A percentile compares a stretch with the other conserved stretches of the same genome.
Conservation (phyloP, 2,888 invertebrate species). For the Sarcophaga variegata region DNA sequence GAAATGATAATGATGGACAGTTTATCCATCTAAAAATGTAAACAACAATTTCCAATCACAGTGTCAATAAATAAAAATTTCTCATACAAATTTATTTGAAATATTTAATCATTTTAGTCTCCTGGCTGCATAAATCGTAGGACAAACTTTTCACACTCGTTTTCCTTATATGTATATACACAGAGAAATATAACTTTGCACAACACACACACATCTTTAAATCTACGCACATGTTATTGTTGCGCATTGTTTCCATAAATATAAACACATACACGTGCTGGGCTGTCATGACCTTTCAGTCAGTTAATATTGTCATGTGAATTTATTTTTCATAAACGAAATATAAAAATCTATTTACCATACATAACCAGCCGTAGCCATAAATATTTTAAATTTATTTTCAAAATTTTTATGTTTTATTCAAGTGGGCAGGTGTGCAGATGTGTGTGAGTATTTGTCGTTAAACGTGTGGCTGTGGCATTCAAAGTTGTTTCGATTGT, state of each 20-base stretch:
- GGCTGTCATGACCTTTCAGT: constrained; percentile 58
- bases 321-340: constrained; percentile 46
- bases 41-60: too few relatives aligned
- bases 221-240: background rate
- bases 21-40: too few relatives aligned
- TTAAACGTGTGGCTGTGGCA: constrained; percentile 11
- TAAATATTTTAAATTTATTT: constrained; percentile 43
- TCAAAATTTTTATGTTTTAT: background rate
- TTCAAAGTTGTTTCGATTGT: constrained; percentile 41
- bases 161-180: background rate
- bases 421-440: background rate
- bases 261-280: constrained; percentile 56
- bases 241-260: too few relatives aligned
- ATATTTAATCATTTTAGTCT: constrained; percentile 23
- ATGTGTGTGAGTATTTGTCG: constrained; percentile 18
- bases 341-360: background rate
- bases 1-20: too few relatives aligned
- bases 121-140: constrained; percentile 26
- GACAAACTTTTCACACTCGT: constrained; percentile 39
- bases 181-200: constrained; percentile 10
- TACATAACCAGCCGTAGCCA: background rate
- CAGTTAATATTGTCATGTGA: constrained; percentile 60
- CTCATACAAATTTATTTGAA: constrained; percentile 2
- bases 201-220: background rate
- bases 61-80: too few relatives aligned